Evolutionary conservation across 2,113 vertebrate species (phyloP), one percentile per base, ranked within the genome.

Genomic region (Telmatochromis brachygnathus): DNA sequence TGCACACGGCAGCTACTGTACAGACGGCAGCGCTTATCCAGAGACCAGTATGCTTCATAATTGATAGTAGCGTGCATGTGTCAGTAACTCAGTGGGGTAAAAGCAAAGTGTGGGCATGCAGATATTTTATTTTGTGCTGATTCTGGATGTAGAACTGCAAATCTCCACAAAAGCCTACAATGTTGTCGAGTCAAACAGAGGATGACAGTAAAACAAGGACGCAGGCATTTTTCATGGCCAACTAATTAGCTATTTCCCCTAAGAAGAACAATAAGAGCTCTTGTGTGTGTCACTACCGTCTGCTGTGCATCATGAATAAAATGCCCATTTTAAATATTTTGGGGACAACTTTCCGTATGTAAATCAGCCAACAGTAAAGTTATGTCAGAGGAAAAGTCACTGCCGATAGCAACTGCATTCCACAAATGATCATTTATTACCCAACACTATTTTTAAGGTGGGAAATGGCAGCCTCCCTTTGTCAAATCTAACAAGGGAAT

Each of bases 381-480:
- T 95, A 92, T 94, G 95, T 96, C 95, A 92, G 91, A 92, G 92
- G 89, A 94, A 93, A 95, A 96, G 95, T 95, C 95, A 94, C 89
- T 86, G 95, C 96, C 94, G 88, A 94, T 95, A 95, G 96, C 95
- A 70, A 91, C 91, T 93, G 87, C 92, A 80, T 94, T 93, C 94
- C 93, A 88, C 94, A 96, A 96, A 96, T 96, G 94, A 97, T 96
- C 96, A 96, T 97, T 97, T 96, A 97, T 97, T 96, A 97, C 94
- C 92, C 91, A 84, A 95, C 95, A 96, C 96, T 97, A 96, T 97
- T 97, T 97, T 96, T 96, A 96, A 92, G 93, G 91, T 77, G 91
- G 94, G 62, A 94, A 96, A 95, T 96, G 96, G 96, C 96, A 96
- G 96, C 94, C 92, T 95, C 96, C 93, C 96, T 96, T 96, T 96